These are phyloP conservation scores for Odontamblyopus lacepedii DNA, from an alignment of 2,797 vertebrate genomes.

Conservation along the genomic window DNA sequence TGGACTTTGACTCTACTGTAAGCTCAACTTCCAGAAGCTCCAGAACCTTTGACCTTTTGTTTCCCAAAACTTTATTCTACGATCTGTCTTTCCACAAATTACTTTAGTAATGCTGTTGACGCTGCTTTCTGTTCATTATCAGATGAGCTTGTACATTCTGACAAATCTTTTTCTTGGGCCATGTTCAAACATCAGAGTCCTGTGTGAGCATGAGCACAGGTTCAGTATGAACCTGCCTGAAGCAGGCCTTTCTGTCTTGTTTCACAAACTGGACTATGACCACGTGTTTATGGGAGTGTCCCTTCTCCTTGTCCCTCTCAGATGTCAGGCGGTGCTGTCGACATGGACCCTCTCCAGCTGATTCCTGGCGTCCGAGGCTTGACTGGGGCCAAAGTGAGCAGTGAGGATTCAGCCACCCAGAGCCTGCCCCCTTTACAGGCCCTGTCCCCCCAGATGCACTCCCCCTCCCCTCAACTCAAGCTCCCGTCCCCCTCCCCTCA, in stretches of 20 bases:
- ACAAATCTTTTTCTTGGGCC: background rate
- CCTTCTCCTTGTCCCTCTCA: conserved; percentile 46
- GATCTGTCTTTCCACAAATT: conserved; percentile 13
- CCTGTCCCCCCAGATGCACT: conserved; percentile 63
- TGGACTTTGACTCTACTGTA: conserved; percentile 60
- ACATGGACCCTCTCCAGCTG: conserved; percentile 87
- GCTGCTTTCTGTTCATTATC: background rate
- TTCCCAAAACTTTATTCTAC: conserved; percentile 29
- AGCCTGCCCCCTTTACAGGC: conserved; percentile 61
- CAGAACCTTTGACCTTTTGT: conserved; percentile 56
- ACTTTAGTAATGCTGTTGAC: background rate
- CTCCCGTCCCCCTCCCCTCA: conserved; percentile 63
- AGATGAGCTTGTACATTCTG: background rate
- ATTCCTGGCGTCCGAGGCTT: conserved; percentile 83
- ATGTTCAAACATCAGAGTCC: background rate
- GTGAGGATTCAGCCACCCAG: conserved; percentile 49
- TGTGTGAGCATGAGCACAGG: background rate
- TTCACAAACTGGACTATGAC: background rate
- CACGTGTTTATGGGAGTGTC: background rate
- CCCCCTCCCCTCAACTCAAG: conserved; percentile 64
- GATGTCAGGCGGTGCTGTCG: conserved; percentile 78
- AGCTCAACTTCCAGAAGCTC: conserved; percentile 48
- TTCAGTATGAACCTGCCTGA: background rate
- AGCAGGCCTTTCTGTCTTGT: background rate
- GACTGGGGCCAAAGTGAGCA: conserved; percentile 59